A percentile compares a stretch with the other conserved stretches of the same genome.
Conservation (phyloP, 2,888 invertebrate species). For the Cataglyphis rosenhaueri region DNA sequence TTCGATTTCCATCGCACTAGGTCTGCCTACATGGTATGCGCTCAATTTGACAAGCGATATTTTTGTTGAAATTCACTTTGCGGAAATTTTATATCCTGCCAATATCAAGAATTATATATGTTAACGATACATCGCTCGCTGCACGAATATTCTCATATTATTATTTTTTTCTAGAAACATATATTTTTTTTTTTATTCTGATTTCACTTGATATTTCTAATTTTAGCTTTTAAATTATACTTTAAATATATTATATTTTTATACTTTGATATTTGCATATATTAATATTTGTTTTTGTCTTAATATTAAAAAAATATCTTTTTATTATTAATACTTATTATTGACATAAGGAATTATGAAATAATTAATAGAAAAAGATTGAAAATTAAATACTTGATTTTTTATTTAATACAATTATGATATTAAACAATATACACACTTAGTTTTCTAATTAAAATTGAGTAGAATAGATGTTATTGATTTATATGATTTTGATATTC, state of each 20-base stretch:
- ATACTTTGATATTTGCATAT: not conserved
- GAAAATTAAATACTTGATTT: not conserved
- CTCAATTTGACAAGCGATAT: conserved; percentile 44
- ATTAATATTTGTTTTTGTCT: not conserved
- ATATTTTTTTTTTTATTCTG: not conserved
- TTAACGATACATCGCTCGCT: conserved; percentile 13
- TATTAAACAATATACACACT: not conserved
- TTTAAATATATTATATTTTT: not conserved
- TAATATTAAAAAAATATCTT: not conserved
- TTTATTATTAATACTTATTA: conserved; percentile 2
- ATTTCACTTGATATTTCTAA: conserved; percentile 6
- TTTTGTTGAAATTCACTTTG: conserved; percentile 37
- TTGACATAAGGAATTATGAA: not conserved
- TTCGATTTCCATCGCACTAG: conserved; percentile 30
- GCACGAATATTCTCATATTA: conserved; percentile 1
- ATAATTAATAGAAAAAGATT: not conserved
- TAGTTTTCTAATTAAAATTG: not conserved
- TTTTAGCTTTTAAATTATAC: not conserved
- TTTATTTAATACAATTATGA: not conserved
- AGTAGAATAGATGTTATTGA: no score
- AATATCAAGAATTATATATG: conserved; percentile 27
- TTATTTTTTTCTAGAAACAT: not conserved
- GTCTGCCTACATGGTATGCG: not conserved
- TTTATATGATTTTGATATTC: not conserved
- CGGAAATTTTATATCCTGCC: conserved; percentile 33